These are phyloP conservation scores for Plagodis dolabraria DNA, from an alignment of 2,888 invertebrate genomes.

Conservation along the genomic window DNA sequence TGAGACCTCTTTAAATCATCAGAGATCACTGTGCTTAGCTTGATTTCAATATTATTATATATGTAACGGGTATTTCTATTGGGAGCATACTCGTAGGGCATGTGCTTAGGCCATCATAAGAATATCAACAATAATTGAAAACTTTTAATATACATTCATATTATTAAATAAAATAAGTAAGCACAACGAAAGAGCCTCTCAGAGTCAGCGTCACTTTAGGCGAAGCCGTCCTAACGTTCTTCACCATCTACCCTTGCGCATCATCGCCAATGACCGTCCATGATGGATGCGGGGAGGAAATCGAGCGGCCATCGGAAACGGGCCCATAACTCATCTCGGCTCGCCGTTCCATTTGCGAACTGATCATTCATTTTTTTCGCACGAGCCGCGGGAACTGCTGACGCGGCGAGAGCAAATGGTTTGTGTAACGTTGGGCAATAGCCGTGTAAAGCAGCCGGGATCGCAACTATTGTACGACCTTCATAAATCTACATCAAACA, in stretches of 20 bases:
- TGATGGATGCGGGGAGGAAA: slow-evolving; percentile 54
- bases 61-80: too few species aligned
- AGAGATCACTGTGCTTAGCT: too few species aligned
- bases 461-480: too few species aligned
- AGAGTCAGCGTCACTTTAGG: neutral
- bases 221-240: neutral
- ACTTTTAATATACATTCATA: too few species aligned
- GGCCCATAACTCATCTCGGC: slow-evolving; percentile 44
- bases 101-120: too few species aligned
- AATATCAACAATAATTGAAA: too few species aligned
- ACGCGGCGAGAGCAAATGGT: neutral
- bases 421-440: neutral
- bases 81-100: too few species aligned
- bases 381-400: neutral
- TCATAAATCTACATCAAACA: too few species aligned
- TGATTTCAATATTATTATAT: too few species aligned
- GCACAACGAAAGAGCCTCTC: neutral
- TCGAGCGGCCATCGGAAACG: slow-evolving; percentile 50
- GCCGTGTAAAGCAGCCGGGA: neutral
- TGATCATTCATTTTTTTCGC: slow-evolving; percentile 46
- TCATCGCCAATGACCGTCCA: slow-evolving; percentile 25
- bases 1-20: too few species aligned
- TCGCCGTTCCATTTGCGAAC: slow-evolving; percentile 21
- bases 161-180: too few species aligned
- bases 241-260: neutral